Base-by-base conservation (phyloP, 2,797 vertebrate species). In the Schizopygopsis malacanthus region DNA sequence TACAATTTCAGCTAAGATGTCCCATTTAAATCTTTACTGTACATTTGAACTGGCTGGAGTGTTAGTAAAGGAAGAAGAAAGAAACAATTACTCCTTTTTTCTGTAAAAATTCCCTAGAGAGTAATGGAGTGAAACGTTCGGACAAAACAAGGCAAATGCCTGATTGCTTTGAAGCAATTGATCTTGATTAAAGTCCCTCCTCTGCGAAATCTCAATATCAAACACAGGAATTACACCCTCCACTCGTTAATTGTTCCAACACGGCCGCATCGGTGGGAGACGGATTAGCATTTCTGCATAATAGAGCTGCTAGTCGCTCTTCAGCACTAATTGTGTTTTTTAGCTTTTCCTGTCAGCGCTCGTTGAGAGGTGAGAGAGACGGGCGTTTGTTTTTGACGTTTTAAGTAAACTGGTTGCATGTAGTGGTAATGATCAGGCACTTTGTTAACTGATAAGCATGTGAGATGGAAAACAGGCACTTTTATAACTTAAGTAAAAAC, bases 201-300 rank as follows among this genome's bases (percentile, higher is more conserved):
- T 86, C 54, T 80, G 81, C 63, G 33, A 88, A 84, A 89, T 87
- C 83, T 85, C 81, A 85, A 81, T 88, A 90, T 89, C 88, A 88
- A 89, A 90, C 87, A 88, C 37, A 81, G 83, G 87, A 83, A 87
- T 89, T 84, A 90, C 73, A 71, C 71, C 77, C 61, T 86, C 77
- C 22, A 37, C 81, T 67, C 33, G 56, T 65, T 89, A 89, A 89
- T 85, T 86, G 83, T 87, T 87, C 84, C 88, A 85, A 79, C 89
- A 61, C 43, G 76, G 88, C 72, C 0, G 50, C 56, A 81, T 83
- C 88, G 52, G 47, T 75, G 79, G 89, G 83, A 88, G 20, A 76
- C 11, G 88, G 87, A 90, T 90, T 89, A 88, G 83, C 87, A 88
- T 89, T 86, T 87, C 86, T 88, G 86, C 80, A 86, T 87, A 86